Conservation (phyloP, 2,113 vertebrate species). For the Polyodon spathula region DNA sequence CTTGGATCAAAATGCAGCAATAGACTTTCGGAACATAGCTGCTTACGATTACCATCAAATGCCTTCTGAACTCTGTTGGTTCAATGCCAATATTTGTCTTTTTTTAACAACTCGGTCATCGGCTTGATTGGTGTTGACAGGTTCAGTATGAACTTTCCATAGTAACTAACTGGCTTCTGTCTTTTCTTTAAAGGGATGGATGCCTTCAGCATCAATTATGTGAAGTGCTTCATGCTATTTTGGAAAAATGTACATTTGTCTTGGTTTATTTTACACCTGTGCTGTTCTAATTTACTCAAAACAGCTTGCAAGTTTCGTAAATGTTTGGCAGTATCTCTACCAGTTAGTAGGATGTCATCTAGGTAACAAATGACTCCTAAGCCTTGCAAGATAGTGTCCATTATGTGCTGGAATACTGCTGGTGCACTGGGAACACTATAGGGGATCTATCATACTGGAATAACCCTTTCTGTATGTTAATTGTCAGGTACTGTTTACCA, state of each 20-base stretch:
- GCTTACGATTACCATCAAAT: too few relatives aligned
- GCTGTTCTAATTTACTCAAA: not conserved
- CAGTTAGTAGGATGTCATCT: too few relatives aligned
- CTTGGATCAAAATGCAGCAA: too few relatives aligned
- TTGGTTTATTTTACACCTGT: not conserved
- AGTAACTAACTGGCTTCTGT: not conserved
- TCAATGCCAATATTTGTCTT: not conserved
- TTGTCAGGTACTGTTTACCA: too few relatives aligned
- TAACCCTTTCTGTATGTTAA: too few relatives aligned
- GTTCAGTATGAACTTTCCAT: not conserved
- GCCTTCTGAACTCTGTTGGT: not conserved
- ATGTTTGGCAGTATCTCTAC: too few relatives aligned
- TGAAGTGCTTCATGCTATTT: not conserved
- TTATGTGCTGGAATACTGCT: not conserved
- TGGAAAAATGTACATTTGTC: not conserved
- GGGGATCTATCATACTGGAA: not conserved
- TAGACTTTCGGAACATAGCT: too few relatives aligned
- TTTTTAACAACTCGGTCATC: not conserved
- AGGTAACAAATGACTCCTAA: not conserved
- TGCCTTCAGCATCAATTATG: not conserved
- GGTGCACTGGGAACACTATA: not conserved
- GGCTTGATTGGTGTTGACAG: not conserved
- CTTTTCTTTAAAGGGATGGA: not conserved
- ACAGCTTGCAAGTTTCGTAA: not conserved
- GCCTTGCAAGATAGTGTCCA: not conserved